Percentiles rank a stretch among this genome's conserved stretches.
These are phyloP conservation scores for Nycticebus coucang DNA, from an alignment of 2,113 vertebrate species.

Conservation along the genomic window DNA sequence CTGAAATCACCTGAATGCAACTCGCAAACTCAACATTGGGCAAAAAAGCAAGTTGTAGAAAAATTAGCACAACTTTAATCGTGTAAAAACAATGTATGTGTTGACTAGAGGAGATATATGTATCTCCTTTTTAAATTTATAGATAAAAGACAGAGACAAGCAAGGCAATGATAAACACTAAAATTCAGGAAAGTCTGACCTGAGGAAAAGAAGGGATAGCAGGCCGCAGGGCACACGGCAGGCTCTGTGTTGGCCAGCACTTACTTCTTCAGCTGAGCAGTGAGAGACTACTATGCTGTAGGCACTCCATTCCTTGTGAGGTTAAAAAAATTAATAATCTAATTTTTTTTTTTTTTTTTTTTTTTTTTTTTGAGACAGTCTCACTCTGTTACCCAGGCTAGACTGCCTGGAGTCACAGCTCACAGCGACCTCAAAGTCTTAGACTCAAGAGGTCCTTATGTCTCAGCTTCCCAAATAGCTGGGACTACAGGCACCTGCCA, in stretches of 20 bases:
- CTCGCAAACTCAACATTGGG: background rate
- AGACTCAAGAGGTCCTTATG: no score
- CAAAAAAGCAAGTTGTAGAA: background rate
- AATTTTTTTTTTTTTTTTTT: background rate
- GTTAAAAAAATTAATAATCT: background rate
- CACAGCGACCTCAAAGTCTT: no score
- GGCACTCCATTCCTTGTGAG: background rate
- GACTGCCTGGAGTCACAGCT: no score
- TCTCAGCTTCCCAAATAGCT: no score
- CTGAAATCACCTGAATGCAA: no score
- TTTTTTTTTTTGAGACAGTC: no score
- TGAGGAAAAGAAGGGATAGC: background rate
- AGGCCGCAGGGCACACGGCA: accelerated
- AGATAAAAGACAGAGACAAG: background rate
- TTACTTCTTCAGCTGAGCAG: background rate
- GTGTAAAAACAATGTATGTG: background rate
- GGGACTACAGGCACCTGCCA: no score
- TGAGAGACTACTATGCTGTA: background rate
- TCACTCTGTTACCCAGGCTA: no score
- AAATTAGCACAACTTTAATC: background rate
- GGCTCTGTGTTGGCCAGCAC: background rate
- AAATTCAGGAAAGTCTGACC: background rate
- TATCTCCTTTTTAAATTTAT: background rate
- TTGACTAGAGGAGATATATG: background rate
- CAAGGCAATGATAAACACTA: background rate